phyloP scores from a whole-genome alignment of 2,888 invertebrate genomes.

The Conus canariensis region DNA sequence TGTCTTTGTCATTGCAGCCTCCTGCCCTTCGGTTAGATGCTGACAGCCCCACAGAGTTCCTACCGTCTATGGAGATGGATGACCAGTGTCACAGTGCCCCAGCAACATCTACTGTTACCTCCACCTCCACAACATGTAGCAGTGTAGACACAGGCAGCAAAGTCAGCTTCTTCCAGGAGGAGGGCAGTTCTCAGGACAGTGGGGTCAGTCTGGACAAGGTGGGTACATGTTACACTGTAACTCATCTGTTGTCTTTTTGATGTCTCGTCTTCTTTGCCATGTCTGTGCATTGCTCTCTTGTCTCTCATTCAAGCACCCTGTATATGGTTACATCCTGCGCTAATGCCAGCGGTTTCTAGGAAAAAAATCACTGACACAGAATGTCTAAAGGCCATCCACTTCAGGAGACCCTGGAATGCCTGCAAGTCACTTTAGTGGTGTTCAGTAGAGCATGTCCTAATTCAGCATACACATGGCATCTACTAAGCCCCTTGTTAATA shows the following conservation, averaged over 20 bases:
- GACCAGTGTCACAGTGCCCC: constrained; percentile 40
- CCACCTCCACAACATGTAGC: not conserved
- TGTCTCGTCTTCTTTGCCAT: too few species aligned
- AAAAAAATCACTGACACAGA: too few species aligned
- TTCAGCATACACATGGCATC: too few species aligned
- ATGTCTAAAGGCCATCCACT: too few species aligned
- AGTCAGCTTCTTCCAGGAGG: constrained; percentile 59
- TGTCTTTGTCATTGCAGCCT: constrained; percentile 41
- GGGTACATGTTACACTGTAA: constrained; percentile 28
- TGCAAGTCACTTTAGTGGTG: too few species aligned
- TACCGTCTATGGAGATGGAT: constrained; percentile 44
- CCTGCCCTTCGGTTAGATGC: constrained; percentile 54
- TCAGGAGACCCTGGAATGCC: too few species aligned
- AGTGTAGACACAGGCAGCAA: not conserved
- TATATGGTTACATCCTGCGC: too few species aligned
- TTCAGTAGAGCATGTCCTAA: too few species aligned
- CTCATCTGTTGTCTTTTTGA: not conserved
- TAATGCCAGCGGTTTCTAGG: too few species aligned
- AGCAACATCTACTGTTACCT: constrained; percentile 8
- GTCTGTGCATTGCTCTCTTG: too few species aligned
- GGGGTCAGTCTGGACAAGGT: constrained; percentile 69
- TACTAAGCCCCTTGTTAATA: too few species aligned
- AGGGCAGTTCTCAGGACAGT: constrained; percentile 73
- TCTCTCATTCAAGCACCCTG: too few species aligned
- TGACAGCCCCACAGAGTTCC: constrained; percentile 57